phyloP scores from a whole-genome alignment of 2,797 vertebrate species.

The Steatocranus sp. region DNA sequence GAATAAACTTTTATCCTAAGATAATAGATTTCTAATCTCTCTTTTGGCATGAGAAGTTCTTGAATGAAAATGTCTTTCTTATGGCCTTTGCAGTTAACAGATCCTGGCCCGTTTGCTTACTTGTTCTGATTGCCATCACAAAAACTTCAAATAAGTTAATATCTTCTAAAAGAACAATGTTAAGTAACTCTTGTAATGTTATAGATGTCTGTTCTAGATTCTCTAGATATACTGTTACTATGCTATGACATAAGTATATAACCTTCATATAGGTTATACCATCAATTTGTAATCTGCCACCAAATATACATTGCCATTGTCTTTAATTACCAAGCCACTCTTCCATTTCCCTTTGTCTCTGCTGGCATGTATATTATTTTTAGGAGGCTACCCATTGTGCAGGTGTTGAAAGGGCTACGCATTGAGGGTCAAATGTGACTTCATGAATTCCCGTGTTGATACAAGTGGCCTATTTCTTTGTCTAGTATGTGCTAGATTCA shows the following conservation, averaged over 20 bases:
- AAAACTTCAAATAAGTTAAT: not conserved
- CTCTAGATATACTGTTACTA: not conserved
- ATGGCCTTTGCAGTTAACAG: not conserved
- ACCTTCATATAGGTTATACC: not conserved
- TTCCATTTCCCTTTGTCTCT: not conserved
- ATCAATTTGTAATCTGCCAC: not conserved
- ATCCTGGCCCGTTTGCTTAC: not conserved
- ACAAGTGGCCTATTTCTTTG: slow-evolving; percentile 53
- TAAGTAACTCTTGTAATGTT: not conserved
- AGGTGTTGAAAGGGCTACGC: slow-evolving; percentile 52
- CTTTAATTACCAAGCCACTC: not conserved
- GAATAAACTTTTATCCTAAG: not conserved
- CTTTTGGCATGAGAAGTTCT: not conserved
- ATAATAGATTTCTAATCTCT: not conserved
- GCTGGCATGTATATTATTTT: slow-evolving; percentile 50
- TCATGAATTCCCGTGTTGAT: slow-evolving; percentile 51
- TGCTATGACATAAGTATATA: not conserved
- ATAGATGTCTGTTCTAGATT: too few species aligned
- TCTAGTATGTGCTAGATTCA: slow-evolving; percentile 52
- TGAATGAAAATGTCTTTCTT: not conserved
- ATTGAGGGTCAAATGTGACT: slow-evolving; percentile 52
- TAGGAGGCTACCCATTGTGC: slow-evolving; percentile 43
- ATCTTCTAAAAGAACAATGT: not conserved
- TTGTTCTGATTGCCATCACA: not conserved
- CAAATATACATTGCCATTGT: not conserved